Evolutionary conservation across 2,797 vertebrate genomes (phyloP).

Genomic region (Amniataba percoides): DNA sequence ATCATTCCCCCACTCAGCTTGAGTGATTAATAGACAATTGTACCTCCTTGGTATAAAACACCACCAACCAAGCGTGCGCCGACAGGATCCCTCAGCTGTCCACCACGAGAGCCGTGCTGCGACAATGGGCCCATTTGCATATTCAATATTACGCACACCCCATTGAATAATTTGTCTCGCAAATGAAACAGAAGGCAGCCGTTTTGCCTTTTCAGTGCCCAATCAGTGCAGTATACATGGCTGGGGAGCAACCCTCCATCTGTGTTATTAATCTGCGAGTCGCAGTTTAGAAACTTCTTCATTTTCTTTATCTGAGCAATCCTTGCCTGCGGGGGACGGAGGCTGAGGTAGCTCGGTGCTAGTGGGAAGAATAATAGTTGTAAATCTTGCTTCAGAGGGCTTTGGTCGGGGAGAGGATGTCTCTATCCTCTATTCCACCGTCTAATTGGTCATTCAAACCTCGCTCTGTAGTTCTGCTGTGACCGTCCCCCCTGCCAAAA

Average conservation of each 20-base stretch:
- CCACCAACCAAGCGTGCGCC: conserved; percentile 23
- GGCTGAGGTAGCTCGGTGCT: conserved; percentile 20
- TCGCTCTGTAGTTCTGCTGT: conserved; percentile 37
- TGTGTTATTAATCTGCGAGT: conserved; percentile 45
- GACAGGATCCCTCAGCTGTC: conserved; percentile 47
- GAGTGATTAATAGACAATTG: conserved; percentile 29
- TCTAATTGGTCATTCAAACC: conserved; percentile 70
- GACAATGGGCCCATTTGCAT: conserved; percentile 35
- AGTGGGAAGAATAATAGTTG: conserved; percentile 53
- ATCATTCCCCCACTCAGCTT: conserved; percentile 16
- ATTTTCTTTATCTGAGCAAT: conserved; percentile 46
- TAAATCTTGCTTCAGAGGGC: conserved; percentile 67
- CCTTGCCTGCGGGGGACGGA: conserved; percentile 29
- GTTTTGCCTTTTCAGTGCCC: conserved; percentile 24
- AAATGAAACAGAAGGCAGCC: conserved; percentile 53
- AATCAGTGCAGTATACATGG: conserved; percentile 24
- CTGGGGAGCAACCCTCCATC: conserved; percentile 41
- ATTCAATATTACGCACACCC: conserved; percentile 34
- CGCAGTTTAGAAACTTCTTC: conserved; percentile 14
- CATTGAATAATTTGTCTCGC: conserved; percentile 35
- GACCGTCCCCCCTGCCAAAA: conserved; percentile 44
- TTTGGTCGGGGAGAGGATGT: conserved; percentile 39
- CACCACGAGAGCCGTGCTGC: conserved; percentile 9
- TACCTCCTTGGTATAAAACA: conserved; percentile 30
- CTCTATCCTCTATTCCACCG: conserved; percentile 58